Evolutionary conservation across 2,888 invertebrate species (phyloP).

Genomic region (Lasioglossum lativentre): DNA sequence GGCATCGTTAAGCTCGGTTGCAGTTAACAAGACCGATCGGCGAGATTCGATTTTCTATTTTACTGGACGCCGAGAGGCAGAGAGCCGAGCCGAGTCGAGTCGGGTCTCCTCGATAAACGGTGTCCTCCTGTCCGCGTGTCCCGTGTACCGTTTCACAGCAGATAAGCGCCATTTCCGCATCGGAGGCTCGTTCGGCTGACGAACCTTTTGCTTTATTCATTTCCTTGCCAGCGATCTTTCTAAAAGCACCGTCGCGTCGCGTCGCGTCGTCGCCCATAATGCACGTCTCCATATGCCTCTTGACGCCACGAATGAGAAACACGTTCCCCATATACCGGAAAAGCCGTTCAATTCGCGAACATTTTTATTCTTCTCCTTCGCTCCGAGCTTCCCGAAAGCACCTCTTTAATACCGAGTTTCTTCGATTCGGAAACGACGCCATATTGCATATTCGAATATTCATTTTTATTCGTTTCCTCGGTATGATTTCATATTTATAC

Average conservation of each 20-base stretch:
- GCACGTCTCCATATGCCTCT: not conserved
- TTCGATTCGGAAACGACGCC: not conserved
- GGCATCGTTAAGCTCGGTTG: slow-evolving; percentile 46
- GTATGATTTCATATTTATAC: no score
- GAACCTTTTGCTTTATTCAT: slow-evolving; percentile 4
- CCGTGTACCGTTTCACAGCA: slow-evolving; percentile 3
- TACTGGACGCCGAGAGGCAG: not conserved
- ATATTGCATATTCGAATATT: no score
- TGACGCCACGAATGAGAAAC: not conserved
- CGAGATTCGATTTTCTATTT: slow-evolving; percentile 52
- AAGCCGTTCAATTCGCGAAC: not conserved
- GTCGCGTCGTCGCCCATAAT: not conserved
- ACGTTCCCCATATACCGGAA: not conserved
- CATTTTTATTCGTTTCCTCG: no score
- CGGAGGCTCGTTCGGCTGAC: slow-evolving; percentile 13
- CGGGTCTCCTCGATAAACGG: slow-evolving; percentile 14
- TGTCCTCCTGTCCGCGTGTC: not conserved
- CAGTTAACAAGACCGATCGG: slow-evolving; percentile 41
- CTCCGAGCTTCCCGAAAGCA: not conserved
- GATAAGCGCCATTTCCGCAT: slow-evolving; percentile 24
- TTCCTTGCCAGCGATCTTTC: not conserved
- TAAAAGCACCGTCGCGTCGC: not conserved
- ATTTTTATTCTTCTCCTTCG: not conserved
- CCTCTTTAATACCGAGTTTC: not conserved
- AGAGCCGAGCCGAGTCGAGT: not conserved